Evolutionary conservation across 2,888 invertebrate species (phyloP), one percentile per base, ranked within the genome.

Genomic region (Epinotia brunnichana): DNA sequence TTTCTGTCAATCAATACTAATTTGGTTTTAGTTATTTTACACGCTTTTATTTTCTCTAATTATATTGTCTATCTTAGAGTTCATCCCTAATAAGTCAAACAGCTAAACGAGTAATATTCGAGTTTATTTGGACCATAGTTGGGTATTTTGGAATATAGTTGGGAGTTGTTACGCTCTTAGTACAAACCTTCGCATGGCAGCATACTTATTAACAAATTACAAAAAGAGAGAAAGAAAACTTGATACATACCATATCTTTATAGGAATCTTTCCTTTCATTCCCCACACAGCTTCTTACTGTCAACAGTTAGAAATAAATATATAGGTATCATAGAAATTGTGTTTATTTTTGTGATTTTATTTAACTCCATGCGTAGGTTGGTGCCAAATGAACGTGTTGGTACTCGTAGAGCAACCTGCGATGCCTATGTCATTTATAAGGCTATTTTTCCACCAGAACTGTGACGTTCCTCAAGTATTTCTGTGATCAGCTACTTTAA

Each of bases 131-230:
- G 21, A 24, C 21, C 9, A 7, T 29, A 29, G 29, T 29, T 35
- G 35, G 35, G 35, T 9, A 9, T 9, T 35, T 35, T 35, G 9
- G 9, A 35, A 9, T 35, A 35, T 35, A 35, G 35, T 35, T 35
- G 35, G 35, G 35, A 35, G 9, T 7, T 9, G 0, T 35, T 35
- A 9, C 35, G 35, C 3, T 35, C 5, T 5, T 7, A 35, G 35
- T 9, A 35, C 35, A 35, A 51, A 17, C 63, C n/a, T 51, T 63
- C 63, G 63, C 51, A 63, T 63, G 51, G 51, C 63, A 63, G 51
- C 51, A 53, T 29, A 24, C 21, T 24, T 24, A 24, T 24, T n/a
- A 17, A 17, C 7, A 17, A 63, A 63, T 17, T 35, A 53, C 29
- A 63, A 19, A 63, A 53, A 53, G 11, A n/a, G 19, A 24, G 13